Conservation (phyloP, 2,113 vertebrate species). For the Vireo altiloquus region DNA sequence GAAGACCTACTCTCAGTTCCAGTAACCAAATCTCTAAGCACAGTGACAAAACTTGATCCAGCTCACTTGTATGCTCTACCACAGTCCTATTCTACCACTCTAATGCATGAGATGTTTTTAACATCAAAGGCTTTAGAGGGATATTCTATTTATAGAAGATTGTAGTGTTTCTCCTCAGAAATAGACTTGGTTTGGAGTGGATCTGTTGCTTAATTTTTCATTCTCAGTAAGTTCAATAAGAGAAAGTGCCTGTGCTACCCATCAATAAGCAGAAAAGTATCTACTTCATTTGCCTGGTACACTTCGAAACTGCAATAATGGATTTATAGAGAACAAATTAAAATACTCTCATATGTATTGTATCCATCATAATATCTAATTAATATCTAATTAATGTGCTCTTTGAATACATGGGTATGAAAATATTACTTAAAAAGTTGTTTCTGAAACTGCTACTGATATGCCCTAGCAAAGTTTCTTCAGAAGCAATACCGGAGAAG, state of each 20-base stretch:
- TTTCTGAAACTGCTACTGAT: not conserved
- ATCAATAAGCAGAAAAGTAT: not conserved
- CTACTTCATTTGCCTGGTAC: not conserved
- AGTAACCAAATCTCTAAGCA: not conserved
- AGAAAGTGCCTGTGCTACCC: not conserved
- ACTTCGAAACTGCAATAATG: not conserved
- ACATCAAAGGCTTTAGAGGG: not conserved
- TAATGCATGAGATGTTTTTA: not conserved
- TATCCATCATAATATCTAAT: not conserved
- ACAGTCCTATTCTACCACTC: not conserved
- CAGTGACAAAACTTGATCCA: not conserved
- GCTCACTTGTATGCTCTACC: not conserved
- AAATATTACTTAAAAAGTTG: accelerated
- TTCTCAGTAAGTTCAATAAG: not conserved
- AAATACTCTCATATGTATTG: not conserved
- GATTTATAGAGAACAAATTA: not conserved
- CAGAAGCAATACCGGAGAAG: not conserved
- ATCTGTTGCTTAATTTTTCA: not conserved
- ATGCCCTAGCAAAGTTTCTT: not conserved
- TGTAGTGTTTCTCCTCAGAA: not conserved
- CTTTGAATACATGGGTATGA: not conserved
- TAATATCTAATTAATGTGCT: not conserved
- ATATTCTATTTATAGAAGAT: not conserved
- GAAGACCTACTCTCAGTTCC: not conserved
- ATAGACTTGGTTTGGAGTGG: not conserved